These are phyloP conservation scores for Gypaetus barbatus DNA, from an alignment of 2,797 vertebrate genomes.

Conservation along the genomic window DNA sequence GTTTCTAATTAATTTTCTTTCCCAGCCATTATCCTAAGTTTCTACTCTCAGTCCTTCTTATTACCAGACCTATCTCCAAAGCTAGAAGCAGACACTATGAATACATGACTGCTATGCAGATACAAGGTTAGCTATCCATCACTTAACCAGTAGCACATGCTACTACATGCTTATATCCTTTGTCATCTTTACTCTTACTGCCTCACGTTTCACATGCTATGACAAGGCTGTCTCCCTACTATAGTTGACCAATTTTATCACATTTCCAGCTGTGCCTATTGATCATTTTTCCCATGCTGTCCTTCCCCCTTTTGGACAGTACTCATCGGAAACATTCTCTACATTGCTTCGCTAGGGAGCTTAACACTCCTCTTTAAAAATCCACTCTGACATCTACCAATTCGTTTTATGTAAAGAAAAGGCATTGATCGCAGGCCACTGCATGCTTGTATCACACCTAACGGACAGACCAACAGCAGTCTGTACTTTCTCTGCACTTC, in stretches of 20 bases:
- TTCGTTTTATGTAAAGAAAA: neutral
- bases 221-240: neutral
- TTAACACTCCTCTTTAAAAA: neutral
- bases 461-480: neutral
- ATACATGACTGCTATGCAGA: fast-evolving
- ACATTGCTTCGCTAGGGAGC: neutral
- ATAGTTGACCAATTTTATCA: neutral
- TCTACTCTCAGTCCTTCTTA: neutral
- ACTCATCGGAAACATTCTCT: neutral
- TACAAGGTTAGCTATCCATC: fast-evolving
- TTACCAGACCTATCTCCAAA: neutral
- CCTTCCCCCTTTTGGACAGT: neutral
- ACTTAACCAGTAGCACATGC: fast-evolving
- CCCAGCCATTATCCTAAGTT: neutral
- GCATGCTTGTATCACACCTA: neutral
- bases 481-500: neutral
- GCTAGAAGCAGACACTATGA: neutral
- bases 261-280: neutral
- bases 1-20: neutral
- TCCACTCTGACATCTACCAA: neutral
- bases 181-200: fast-evolving
- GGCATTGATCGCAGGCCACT: neutral
- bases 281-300: neutral
- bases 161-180: neutral
- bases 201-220: fast-evolving